phyloP scores from a whole-genome alignment of 2,113 vertebrate species.

The Leucoraja erinaceus region DNA sequence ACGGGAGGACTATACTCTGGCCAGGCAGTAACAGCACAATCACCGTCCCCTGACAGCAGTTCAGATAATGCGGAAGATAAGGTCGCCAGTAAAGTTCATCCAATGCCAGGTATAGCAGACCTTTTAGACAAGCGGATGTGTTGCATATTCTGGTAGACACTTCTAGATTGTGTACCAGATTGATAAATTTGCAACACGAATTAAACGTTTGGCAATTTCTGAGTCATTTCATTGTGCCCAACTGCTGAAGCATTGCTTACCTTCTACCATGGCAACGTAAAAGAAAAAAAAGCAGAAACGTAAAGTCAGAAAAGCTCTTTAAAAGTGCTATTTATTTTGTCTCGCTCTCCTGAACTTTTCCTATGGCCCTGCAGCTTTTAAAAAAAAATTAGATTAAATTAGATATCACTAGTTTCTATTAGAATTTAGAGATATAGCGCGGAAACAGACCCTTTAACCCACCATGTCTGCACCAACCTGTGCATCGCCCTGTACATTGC shows the following conservation, averaged over 20 bases:
- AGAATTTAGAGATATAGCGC: no score
- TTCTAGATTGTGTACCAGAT: background rate
- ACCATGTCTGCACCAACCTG: no score
- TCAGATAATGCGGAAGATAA: conserved; percentile 67
- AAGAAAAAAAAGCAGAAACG: background rate
- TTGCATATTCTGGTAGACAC: background rate
- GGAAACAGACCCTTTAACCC: no score
- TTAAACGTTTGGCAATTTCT: background rate
- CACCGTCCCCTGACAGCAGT: conserved; percentile 58
- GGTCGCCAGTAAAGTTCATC: conserved; percentile 75
- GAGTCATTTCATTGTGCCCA: background rate
- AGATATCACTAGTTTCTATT: no score
- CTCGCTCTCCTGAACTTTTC: background rate
- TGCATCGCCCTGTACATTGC: no score
- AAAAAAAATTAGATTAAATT: no score
- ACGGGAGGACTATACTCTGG: conserved; percentile 62
- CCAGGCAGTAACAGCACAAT: conserved; percentile 59
- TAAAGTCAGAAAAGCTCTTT: background rate
- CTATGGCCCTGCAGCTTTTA: background rate
- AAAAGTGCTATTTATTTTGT: background rate
- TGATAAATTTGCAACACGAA: background rate
- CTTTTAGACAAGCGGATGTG: background rate
- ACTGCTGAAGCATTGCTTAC: background rate
- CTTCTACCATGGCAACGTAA: background rate
- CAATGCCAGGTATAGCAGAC: conserved; percentile 74